phyloP scores from a whole-genome alignment of 2,797 vertebrate genomes.

The Pangasius sanitwongsei region DNA sequence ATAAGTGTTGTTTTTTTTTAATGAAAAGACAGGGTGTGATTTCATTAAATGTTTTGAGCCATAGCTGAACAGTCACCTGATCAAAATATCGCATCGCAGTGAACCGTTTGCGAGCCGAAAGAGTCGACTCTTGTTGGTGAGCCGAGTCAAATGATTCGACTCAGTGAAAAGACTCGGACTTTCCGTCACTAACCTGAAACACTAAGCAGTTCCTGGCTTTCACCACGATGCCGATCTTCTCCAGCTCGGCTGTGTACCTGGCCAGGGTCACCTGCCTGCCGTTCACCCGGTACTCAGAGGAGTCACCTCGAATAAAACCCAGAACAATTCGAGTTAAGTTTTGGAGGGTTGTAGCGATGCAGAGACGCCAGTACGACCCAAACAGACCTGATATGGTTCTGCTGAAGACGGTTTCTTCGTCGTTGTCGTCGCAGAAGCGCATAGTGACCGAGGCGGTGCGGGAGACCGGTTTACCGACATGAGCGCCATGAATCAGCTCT shows the following conservation, averaged over 20 bases:
- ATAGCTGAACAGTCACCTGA: not conserved
- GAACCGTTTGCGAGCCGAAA: not conserved
- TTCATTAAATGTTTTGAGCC: not conserved
- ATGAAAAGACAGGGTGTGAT: not conserved
- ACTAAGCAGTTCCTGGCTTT: constrained; percentile 91
- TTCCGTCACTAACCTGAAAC: constrained; percentile 79
- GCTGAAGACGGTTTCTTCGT: constrained; percentile 79
- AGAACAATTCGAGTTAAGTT: not conserved
- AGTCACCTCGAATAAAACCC: constrained; percentile 69
- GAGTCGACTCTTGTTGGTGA: not conserved
- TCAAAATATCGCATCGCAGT: not conserved
- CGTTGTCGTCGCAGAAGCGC: constrained; percentile 76
- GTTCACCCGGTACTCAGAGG: constrained; percentile 82
- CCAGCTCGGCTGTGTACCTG: constrained; percentile 78
- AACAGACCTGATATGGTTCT: constrained; percentile 80
- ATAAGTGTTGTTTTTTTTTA: not conserved
- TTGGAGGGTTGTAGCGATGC: not conserved
- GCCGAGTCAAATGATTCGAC: not conserved
- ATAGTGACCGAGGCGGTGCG: constrained; percentile 80
- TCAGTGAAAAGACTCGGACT: not conserved
- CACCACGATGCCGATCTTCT: constrained; percentile 85
- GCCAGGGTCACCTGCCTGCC: constrained; percentile 70
- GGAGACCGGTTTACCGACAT: constrained; percentile 81
- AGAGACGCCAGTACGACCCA: not conserved
- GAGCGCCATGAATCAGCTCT: constrained; percentile 91